Conservation (phyloP, 2,797 vertebrate species). For the Poeciliopsis gracilis region DNA sequence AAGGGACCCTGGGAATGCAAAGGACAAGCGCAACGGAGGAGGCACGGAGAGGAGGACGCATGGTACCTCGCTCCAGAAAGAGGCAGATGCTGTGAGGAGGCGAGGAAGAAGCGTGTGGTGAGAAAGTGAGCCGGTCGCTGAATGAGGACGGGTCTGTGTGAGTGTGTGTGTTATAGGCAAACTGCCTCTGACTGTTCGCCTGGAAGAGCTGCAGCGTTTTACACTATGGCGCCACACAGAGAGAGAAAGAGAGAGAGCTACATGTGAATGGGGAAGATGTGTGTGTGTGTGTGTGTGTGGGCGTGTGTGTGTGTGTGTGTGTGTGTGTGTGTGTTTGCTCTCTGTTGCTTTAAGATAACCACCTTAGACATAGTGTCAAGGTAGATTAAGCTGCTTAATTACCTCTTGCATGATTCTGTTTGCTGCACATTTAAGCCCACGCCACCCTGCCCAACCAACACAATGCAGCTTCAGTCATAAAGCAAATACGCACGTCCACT, state of each 20-base stretch:
- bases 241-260: conserved; percentile 30
- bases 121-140: conserved; percentile 51
- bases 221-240: conserved; percentile 65
- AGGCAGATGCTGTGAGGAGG: conserved; percentile 72
- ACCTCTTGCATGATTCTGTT: conserved; percentile 24
- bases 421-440: conserved; percentile 1
- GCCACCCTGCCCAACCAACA: background rate
- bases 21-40: conserved; percentile 44
- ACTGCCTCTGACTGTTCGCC: conserved; percentile 66
- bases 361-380: conserved; percentile 28
- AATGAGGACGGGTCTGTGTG: conserved; percentile 56
- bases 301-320: conserved; percentile 14
- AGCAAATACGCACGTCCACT: background rate
- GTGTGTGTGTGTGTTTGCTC: conserved; percentile 6
- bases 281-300: conserved; percentile 20
- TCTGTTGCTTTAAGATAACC: conserved; percentile 30
- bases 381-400: conserved; percentile 38
- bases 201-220: conserved; percentile 76
- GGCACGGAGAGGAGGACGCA: conserved; percentile 64
- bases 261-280: conserved; percentile 32
- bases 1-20: conserved; percentile 46
- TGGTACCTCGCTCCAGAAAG: conserved; percentile 68
- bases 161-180: conserved; percentile 46
- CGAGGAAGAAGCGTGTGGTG: conserved; percentile 60
- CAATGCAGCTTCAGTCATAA: conserved; percentile 1